Base-by-base conservation (phyloP, 1,140 invertebrate species). In the Psilanteris sp. region DNA sequence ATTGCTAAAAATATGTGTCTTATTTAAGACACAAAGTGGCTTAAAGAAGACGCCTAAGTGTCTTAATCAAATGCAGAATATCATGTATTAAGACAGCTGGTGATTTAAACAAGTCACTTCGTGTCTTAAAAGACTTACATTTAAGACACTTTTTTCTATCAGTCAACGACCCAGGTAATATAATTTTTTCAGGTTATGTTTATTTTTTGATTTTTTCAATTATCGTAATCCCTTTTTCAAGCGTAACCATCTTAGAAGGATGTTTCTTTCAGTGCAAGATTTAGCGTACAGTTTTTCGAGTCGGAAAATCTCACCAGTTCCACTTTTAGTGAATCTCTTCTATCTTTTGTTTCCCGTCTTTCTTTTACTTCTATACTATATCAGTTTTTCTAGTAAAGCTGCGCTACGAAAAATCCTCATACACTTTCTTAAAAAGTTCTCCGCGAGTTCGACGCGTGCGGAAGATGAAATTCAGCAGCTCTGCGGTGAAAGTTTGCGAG, bases 361-460 rank as follows among this genome's bases (percentile, higher is more conserved):
- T 18, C 15, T 64, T 31, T 26, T n/a, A n/a, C 32, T 36, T 29
- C 4, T 20, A 6, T 4, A 14, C 15, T 26, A 8, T 46, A 8
- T 24, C 16, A 29, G 22, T 29, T 10, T 34, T 18, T 61, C 22
- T 41, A 13, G 37, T 18, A 43, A 34, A 43, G 61, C 27, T 24
- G 18, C 27, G 15, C 14, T 7, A 6, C 44, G 31, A 59, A 59
- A 59, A 55, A 50, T 68, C 26, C 16, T 46, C 24, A 52, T 52
- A 50, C 20, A 46, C 18, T 61, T 71, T 54, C 67, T 71, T 61
- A 31, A 61, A 54, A 71, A 61, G 54, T 71, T 71, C 22, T 41
- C 54, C 11, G 15, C 32, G 24, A 50, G 16, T 50, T 31, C 31
- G 11, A 22, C 14, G 44, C 37, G 7, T 36, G 26, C 14, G 36